Evolutionary conservation across 1,140 invertebrate genomes (phyloP), one percentile per base, ranked within the genome.

Genomic region (Ptiloglossa arizonensis): DNA sequence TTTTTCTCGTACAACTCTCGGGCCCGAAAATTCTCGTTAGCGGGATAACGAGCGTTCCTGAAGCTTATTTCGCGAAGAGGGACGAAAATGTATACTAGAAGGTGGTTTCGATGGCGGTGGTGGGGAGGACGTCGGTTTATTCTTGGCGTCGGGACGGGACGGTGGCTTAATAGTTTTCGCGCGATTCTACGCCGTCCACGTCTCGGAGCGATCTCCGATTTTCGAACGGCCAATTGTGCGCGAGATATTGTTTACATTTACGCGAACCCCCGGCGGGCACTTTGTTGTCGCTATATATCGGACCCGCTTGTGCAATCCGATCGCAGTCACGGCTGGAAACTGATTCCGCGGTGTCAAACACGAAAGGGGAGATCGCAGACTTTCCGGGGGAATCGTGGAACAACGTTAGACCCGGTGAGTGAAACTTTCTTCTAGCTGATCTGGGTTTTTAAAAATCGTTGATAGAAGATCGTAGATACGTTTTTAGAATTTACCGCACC

Each of bases 121-220:
- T 81, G 88, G 87, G 85, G 86, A 29, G 67, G 71, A 70, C 52
- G 76, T 79, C 70, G 86, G 90, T 89, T 91, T 93, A 92, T 93
- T 93, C 90, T 90, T 77, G 88, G 90, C 89, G 75, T 85, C 79
- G 74, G 78, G 88, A 88, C 83, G 87, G 84, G 80, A 85, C 79
- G 85, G 83, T 79, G 78, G 83, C 82, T 85, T 79, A 79, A 85
- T 75, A 86, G 86, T 80, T 89, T 90, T 88, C 87, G 85, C 86
- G 86, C 83, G 85, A 72, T 86, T 87, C 86, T 50, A 83, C 72
- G 81, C 57, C 57, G 70, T 24, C 52, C 19, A 73, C 64, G 29
- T 57, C 69, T 74, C 70, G 72, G 79, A 64, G 56, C 56, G 60
- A 66, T 73, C 72, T 56, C 29, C 32, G 64, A 72, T 75, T 44